These are phyloP conservation scores for Seriola dumerili DNA, from an alignment of 2,113 vertebrate genomes.

Conservation along the genomic window DNA sequence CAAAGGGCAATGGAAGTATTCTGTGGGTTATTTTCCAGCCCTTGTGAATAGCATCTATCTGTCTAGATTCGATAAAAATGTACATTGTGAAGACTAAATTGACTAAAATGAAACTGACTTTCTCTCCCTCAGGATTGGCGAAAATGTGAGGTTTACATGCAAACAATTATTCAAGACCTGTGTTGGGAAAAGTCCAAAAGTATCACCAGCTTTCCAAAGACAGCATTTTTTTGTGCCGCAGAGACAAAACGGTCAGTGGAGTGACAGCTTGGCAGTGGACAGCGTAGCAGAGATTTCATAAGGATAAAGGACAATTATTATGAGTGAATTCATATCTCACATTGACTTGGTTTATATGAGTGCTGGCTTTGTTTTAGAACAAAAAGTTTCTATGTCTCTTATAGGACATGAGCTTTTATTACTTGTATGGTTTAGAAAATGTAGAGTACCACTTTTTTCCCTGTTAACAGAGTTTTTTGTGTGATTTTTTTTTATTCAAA, in stretches of 20 bases:
- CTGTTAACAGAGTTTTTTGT: neutral
- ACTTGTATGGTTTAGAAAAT: neutral
- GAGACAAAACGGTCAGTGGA: constrained; percentile 50
- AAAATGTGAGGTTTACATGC: constrained; percentile 33
- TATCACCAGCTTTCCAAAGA: constrained; percentile 62
- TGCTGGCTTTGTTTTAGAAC: constrained; percentile 17
- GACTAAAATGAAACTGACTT: constrained; percentile 49
- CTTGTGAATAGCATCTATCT: constrained; percentile 5
- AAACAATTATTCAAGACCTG: constrained; percentile 47
- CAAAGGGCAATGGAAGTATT: constrained; percentile 34
- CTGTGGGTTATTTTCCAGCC: constrained; percentile 36
- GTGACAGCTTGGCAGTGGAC: constrained; percentile 56
- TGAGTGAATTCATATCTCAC: constrained; percentile 40
- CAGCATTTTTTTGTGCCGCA: constrained; percentile 33
- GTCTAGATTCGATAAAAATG: constrained; percentile 26
- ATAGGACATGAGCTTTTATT: neutral
- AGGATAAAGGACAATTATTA: constrained; percentile 65
- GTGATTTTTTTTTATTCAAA: neutral
- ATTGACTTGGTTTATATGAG: constrained; percentile 26
- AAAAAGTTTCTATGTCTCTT: neutral
- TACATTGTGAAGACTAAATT: constrained; percentile 24
- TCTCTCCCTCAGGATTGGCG: constrained; percentile 18
- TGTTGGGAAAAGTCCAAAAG: constrained; percentile 57
- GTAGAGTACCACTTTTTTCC: neutral
- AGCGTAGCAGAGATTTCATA: constrained; percentile 51